Evolutionary conservation across 2,797 vertebrate genomes (phyloP), one percentile per base, ranked within the genome.

Genomic region (Pangasius mekongensis): DNA sequence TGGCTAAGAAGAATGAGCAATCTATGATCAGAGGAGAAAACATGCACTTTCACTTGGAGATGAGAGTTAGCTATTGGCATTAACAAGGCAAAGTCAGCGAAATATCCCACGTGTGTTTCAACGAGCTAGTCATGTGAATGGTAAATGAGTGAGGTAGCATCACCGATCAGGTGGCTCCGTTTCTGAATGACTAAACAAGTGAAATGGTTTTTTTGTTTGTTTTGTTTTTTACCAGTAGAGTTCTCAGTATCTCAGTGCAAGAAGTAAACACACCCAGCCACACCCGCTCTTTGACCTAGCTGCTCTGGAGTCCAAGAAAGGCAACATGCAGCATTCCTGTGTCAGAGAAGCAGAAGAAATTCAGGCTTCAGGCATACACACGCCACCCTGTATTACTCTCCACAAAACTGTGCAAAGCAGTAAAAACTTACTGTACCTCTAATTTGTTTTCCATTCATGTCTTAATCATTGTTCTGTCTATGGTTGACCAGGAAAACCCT

Each of bases 261-360:
- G 13, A 27, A 76, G 39, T 77, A 86, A 86, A 89, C 88, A 86
- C 58, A 80, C 83, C 80, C 16, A 5, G 24, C 43, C 74, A 86
- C 14, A 8, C 71, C 77, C 43, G 20, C 18, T n/a, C 24, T 84
- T 76, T 83, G 64, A 87, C 69, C 33, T 62, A 85, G 67, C 54
- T 69, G 71, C 56, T 88, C 56, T 54, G 24, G 30, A 85, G 69
- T 89, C 83, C 85, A 83, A 24, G 80, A 91, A 86, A 66, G 78
- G 52, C 83, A 66, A 81, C 86, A 27, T 43, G 67, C 83, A 73
- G 69, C 88, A 33, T 54, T 78, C 60, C 60, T 90, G 67, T 77
- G 71, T 86, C 62, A 58, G 52, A 71, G 13, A 67, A 77, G 30
- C 49, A 88, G 58, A 83, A 77, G 30, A 84, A 47, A n/a, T 18